These are phyloP conservation scores for Sminthurinus signatus DNA, from an alignment of 1,140 invertebrate species.

Conservation along the genomic window DNA sequence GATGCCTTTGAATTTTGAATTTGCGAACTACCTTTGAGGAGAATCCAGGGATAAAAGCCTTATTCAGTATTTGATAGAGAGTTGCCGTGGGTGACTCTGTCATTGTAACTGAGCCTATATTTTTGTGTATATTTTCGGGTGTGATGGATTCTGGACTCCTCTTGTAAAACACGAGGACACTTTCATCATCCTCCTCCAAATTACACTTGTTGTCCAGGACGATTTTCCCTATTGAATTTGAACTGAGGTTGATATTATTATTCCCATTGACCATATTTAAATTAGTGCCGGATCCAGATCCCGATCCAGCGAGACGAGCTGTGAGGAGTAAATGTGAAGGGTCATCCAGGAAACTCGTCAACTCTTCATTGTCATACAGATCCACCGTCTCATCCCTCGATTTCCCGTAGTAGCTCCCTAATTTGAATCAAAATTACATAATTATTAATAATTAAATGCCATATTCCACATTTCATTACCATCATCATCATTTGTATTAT, in stretches of 20 bases:
- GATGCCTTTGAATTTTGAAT: not conserved
- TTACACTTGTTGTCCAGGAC: conserved; percentile 35
- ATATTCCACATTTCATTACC: not conserved
- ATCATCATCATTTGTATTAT: not conserved
- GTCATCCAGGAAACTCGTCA: conserved; percentile 25
- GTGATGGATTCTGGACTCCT: conserved; percentile 51
- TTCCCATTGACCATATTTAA: no score
- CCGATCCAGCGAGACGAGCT: not conserved
- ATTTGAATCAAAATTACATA: not conserved
- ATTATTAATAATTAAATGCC: not conserved
- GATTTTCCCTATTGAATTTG: not conserved
- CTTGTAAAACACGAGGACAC: conserved; percentile 55
- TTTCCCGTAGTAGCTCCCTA: conserved; percentile 39
- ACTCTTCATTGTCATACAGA: conserved; percentile 26
- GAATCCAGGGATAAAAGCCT: conserved; percentile 49
- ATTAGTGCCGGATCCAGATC: no score
- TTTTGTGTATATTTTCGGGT: conserved; percentile 50
- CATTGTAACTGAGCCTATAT: conserved; percentile 53
- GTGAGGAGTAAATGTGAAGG: not conserved
- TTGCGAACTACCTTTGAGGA: conserved; percentile 32
- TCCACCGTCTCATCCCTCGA: conserved; percentile 22
- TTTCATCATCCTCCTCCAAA: conserved; percentile 43
- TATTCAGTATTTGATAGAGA: conserved; percentile 53
- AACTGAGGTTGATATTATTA: no score
- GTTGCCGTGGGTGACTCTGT: conserved; percentile 52